These are phyloP conservation scores for Hirudinaria manillensis DNA, from an alignment of 2,888 invertebrate species.

Conservation along the genomic window DNA sequence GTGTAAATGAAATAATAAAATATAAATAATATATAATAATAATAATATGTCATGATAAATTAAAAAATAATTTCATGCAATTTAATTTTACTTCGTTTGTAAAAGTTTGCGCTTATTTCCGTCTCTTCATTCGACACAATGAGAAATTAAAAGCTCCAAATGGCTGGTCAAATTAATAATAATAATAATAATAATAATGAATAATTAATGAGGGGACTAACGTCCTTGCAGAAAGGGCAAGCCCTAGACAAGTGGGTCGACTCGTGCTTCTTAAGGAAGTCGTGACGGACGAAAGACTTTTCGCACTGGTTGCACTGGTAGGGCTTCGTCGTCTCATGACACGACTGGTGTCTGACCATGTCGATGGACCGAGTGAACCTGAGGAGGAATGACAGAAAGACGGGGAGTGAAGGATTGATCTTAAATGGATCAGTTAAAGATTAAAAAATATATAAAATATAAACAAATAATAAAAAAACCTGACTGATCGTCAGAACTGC, in stretches of 20 bases:
- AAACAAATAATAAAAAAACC: not conserved
- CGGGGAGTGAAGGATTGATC: not conserved
- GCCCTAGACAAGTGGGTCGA: conserved; percentile 1
- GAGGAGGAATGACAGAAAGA: not conserved
- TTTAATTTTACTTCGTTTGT: no score
- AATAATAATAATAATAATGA: no score
- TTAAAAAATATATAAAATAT: not conserved
- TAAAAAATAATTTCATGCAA: no score
- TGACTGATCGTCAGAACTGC: not conserved
- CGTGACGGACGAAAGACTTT: not conserved
- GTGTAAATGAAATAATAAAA: no score
- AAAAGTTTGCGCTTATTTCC: no score
- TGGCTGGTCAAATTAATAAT: no score
- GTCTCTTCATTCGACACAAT: no score
- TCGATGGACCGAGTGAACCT: not conserved
- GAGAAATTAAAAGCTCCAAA: no score
- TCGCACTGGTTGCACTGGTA: conserved; percentile 7
- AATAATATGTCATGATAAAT: no score
- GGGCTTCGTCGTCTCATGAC: conserved; percentile 2
- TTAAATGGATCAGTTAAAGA: not conserved
- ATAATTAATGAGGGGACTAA: not conserved
- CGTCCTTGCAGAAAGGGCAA: conserved; percentile 5
- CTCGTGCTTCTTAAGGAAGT: not conserved
- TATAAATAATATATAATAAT: no score
- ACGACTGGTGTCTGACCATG: conserved; percentile 7